phyloP scores from a whole-genome alignment of 2,797 vertebrate genomes.

The Telmatherina bonti region DNA sequence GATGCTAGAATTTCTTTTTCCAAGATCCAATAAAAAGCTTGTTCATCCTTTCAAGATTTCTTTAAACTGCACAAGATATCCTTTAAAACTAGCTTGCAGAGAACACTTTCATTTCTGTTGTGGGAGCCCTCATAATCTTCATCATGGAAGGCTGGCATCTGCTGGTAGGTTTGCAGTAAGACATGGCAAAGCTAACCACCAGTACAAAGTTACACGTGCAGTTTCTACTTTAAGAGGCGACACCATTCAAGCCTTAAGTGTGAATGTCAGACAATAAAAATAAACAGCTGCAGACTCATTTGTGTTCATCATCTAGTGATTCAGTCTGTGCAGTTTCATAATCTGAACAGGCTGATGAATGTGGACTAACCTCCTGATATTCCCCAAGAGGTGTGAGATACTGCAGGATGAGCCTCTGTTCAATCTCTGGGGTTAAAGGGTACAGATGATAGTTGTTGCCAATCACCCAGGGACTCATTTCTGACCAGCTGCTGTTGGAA shows the following conservation, averaged over 20 bases:
- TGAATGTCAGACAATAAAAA: background rate
- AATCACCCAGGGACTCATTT: conserved; percentile 99
- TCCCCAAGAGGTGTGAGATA: conserved; percentile 98
- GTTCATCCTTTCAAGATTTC: background rate
- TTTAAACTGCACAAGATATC: background rate
- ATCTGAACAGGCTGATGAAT: background rate
- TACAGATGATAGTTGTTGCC: conserved; percentile 97
- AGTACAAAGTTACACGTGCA: background rate
- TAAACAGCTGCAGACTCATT: background rate
- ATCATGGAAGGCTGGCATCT: conserved; percentile 67
- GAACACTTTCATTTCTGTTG: background rate
- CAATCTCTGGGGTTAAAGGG: conserved; percentile 95
- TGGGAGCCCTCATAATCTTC: background rate
- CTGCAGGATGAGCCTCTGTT: conserved; percentile 96
- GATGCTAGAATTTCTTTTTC: background rate
- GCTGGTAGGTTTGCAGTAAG: conserved; percentile 53
- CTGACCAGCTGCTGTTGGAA: conserved; percentile 99
- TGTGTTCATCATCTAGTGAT: background rate
- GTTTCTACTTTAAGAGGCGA: background rate
- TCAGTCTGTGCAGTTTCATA: background rate
- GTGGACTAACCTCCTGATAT: conserved; percentile 94
- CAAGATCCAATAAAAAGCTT: background rate
- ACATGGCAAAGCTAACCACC: conserved; percentile 13
- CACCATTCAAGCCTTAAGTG: background rate
- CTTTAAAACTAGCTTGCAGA: background rate